phyloP scores from a whole-genome alignment of 2,113 vertebrate species.

The Drymodes brunneopygia region DNA sequence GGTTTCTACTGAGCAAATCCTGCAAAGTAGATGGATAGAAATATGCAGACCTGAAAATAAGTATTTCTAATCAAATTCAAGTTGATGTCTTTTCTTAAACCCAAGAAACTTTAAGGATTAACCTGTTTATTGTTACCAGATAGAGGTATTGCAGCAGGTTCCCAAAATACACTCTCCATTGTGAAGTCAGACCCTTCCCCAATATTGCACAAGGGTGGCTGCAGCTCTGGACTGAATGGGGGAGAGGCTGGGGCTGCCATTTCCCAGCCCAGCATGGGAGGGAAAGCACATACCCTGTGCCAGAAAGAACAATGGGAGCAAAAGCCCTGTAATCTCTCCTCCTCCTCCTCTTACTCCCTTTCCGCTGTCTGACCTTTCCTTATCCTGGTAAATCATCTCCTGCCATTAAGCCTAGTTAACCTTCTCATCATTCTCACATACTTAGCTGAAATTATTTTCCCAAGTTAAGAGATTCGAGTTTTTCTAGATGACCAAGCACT shows the following conservation, averaged over 20 bases:
- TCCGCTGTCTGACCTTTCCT: neutral
- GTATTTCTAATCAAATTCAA: conserved; percentile 22
- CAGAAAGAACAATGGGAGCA: neutral
- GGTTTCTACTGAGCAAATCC: neutral
- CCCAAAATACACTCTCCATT: neutral
- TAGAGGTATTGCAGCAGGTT: neutral
- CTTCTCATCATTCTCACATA: neutral
- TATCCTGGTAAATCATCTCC: neutral
- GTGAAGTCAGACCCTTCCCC: neutral
- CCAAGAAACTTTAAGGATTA: neutral
- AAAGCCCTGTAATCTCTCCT: neutral
- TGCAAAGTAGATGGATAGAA: neutral
- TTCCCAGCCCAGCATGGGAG: neutral
- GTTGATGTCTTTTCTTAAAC: neutral
- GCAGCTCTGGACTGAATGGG: neutral
- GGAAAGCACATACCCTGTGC: neutral
- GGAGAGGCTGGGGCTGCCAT: neutral
- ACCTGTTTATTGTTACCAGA: conserved; percentile 13
- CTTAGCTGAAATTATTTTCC: neutral
- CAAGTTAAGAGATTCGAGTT: neutral
- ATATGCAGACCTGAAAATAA: neutral
- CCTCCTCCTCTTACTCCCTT: neutral
- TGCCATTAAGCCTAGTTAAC: neutral
- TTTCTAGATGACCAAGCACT: neutral
- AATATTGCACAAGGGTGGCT: neutral